These are phyloP conservation scores for Scrobipalpa atriplicella DNA, from an alignment of 2,888 invertebrate genomes.

Conservation along the genomic window DNA sequence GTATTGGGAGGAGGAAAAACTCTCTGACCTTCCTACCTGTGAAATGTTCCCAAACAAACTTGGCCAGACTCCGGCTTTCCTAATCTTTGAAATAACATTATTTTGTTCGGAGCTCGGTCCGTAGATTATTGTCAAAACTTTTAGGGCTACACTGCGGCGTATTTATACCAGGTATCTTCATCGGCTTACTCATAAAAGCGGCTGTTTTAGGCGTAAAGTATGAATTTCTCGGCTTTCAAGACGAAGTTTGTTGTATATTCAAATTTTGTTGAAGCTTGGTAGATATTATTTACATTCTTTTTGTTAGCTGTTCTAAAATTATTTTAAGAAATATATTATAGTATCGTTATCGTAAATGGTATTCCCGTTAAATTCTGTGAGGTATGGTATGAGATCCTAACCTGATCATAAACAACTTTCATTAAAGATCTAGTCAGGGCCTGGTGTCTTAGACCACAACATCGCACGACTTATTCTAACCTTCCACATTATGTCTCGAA, in stretches of 20 bases:
- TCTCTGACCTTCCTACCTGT: slow-evolving; percentile 16
- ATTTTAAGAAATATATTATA: no score
- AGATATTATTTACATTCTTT: no score
- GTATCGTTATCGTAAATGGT: no score
- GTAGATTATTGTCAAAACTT: slow-evolving; percentile 30
- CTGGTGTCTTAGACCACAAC: no score
- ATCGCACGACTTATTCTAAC: no score
- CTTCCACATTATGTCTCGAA: no score
- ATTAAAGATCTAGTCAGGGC: no score
- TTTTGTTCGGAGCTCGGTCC: slow-evolving; percentile 26
- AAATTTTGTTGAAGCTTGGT: no score
- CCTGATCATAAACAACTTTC: no score
- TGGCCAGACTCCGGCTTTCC: slow-evolving; percentile 8
- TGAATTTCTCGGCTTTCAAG: not conserved
- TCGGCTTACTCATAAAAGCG: slow-evolving; percentile 3
- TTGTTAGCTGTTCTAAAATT: no score
- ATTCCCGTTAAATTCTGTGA: no score
- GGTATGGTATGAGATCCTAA: no score
- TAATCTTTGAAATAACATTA: slow-evolving; percentile 30
- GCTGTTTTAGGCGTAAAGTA: not conserved
- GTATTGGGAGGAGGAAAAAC: not conserved
- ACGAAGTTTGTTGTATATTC: not conserved
- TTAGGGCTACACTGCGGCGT: slow-evolving; percentile 10
- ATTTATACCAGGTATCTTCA: slow-evolving; percentile 1
- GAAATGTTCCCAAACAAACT: slow-evolving; percentile 5